Evolutionary conservation across 2,113 vertebrate species (phyloP).

Genomic region (Psettodes erumei): DNA sequence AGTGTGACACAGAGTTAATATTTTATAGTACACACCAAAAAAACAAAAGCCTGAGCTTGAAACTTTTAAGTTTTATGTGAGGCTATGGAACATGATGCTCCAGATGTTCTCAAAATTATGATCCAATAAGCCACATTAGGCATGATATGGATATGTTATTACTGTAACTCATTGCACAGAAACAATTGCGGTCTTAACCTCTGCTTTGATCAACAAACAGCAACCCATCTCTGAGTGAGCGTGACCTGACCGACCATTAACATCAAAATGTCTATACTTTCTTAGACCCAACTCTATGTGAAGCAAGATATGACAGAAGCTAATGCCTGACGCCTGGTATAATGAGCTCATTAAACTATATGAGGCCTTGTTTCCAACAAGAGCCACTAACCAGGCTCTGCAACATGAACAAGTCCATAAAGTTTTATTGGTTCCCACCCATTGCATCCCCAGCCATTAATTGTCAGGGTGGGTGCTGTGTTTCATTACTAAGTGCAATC

Average conservation of each 20-base stretch:
- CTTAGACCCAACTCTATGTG: conserved; percentile 15
- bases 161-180: background rate
- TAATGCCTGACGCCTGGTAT: conserved; percentile 55
- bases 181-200: conserved; percentile 4
- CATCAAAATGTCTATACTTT: conserved; percentile 14
- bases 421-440: conserved; percentile 78
- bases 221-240: conserved; percentile 26
- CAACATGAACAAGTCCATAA: conserved; percentile 80
- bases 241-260: conserved; percentile 31
- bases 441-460: conserved; percentile 74
- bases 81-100: background rate
- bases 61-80: background rate
- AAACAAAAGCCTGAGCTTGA: background rate
- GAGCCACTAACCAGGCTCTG: conserved; percentile 72
- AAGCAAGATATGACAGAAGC: conserved; percentile 45
- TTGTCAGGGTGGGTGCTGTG: conserved; percentile 65
- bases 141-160: conserved; percentile 15
- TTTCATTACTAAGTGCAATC: conserved; percentile 72
- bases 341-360: conserved; percentile 83
- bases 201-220: conserved; percentile 34
- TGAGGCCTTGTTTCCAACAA: conserved; percentile 79
- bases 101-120: conserved; percentile 4
- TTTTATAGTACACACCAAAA: background rate
- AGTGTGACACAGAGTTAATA: background rate
- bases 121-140: conserved; percentile 20